Evolutionary conservation across 1,140 invertebrate species (phyloP), one percentile per base, ranked within the genome.

Genomic region (Leptinotarsa undecemlineata): DNA sequence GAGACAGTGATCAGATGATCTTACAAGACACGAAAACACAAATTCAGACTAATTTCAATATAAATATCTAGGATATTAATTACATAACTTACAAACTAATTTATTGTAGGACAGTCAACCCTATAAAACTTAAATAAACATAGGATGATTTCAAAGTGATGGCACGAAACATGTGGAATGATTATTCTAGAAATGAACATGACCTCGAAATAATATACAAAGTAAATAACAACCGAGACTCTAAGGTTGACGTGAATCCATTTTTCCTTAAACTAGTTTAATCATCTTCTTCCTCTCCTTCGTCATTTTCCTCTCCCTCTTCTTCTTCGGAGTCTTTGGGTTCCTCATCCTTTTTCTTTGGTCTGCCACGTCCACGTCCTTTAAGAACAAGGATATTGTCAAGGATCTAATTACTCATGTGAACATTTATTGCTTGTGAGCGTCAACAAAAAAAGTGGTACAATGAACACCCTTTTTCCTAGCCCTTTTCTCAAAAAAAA

Each of bases 271-370:
- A 20, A 23, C 20, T 57, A 15, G 23, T 73, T 73, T 75, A 72
- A 68, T 78, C 77, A 62, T 80, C 79, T n/a, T 77, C 81, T 61
- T 79, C 81, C 57, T 79, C 79, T 47, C 76, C 80, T 57, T 73
- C 81, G 3, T 20, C 76, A 64, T 78, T 79, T 4, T 80, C 71
- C 33, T 81, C 77, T 3, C 80, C 79, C 14, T 74, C 77, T 42
- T 21, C 74, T 80, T 81, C 81, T 66, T 76, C 81, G 3, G 80
- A 80, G 13, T 81, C 79, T 74, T 81, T 79, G 26, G 73, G n/a
- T 48, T 81, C 80, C 17, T 82, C 71, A 51, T 81, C 76, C 47
- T 83, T 80, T 60, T 78, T 81, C 71, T 82, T 82, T 48, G 81
- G 81, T 74, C 81, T 63, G 2, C 81, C 81, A 8, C 82, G 74